These are phyloP conservation scores for Schrankia costaestrigalis DNA, from an alignment of 2,888 invertebrate genomes.

Conservation along the genomic window DNA sequence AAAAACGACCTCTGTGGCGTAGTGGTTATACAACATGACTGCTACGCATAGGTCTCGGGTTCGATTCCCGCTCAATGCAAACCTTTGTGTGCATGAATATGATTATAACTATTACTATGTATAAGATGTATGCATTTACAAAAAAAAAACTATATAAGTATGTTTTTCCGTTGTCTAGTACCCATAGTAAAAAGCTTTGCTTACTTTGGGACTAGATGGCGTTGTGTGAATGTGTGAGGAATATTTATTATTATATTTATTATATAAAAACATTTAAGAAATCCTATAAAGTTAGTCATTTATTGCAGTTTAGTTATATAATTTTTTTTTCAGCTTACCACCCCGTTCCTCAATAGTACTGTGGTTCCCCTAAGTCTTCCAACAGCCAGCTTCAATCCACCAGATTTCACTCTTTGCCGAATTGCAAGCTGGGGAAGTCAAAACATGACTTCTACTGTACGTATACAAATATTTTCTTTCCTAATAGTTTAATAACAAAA, in stretches of 20 bases:
- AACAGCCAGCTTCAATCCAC: constrained; percentile 22
- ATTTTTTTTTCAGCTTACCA: constrained; percentile 28
- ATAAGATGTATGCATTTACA: background rate
- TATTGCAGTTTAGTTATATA: background rate
- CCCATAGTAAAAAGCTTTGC: too few relatives aligned
- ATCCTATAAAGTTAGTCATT: background rate
- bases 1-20: too few relatives aligned
- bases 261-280: background rate
- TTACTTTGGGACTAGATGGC: too few relatives aligned
- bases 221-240: too few relatives aligned
- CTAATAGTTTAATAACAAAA: background rate
- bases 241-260: background rate
- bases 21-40: background rate
- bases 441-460: constrained; percentile 4
- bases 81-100: background rate
- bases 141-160: too few relatives aligned
- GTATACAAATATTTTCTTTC: constrained; percentile 3
- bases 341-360: constrained; percentile 26
- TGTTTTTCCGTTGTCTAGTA: too few relatives aligned
- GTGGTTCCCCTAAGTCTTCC: constrained; percentile 38
- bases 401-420: constrained; percentile 38
- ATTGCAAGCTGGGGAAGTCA: constrained; percentile 48
- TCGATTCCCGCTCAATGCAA: too few relatives aligned
- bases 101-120: too few relatives aligned
- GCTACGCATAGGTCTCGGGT: too few relatives aligned